A percentile compares a stretch with the other conserved stretches of the same genome.
phyloP scores from a whole-genome alignment of 2,113 vertebrate genomes.

The Heloderma charlesbogerti region DNA sequence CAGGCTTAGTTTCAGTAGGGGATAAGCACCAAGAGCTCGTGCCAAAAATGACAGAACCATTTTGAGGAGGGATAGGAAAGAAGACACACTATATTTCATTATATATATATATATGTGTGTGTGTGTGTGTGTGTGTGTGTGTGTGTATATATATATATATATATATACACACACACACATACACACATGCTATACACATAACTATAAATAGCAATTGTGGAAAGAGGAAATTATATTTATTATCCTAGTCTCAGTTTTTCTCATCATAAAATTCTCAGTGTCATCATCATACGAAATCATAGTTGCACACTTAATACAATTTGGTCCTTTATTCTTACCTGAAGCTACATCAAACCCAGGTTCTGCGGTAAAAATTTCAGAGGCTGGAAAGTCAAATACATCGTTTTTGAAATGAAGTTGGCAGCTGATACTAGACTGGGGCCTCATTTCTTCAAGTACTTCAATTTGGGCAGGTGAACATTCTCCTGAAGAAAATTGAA shows the following conservation, averaged over 20 bases:
- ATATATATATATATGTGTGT: too few relatives aligned
- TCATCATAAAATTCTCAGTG: neutral
- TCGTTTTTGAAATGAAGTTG: slow-evolving; percentile 84
- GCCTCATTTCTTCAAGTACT: slow-evolving; percentile 80
- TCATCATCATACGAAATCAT: neutral
- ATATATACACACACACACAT: too few relatives aligned
- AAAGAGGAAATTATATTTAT: neutral
- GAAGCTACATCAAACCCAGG: slow-evolving; percentile 82
- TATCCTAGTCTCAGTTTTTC: neutral
- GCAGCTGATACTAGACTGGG: slow-evolving; percentile 86
- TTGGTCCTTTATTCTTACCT: slow-evolving; percentile 73
- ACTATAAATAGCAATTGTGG: too few relatives aligned
- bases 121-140: too few relatives aligned
- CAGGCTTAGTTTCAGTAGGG: too few relatives aligned
- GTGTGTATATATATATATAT: too few relatives aligned
- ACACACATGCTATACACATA: too few relatives aligned
- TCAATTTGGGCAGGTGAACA: slow-evolving; percentile 85
- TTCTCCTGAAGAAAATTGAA: slow-evolving; percentile 75
- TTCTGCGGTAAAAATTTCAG: slow-evolving; percentile 82
- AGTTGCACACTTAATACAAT: neutral
- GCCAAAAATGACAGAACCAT: too few relatives aligned
- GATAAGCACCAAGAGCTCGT: too few relatives aligned
- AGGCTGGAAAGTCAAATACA: slow-evolving; percentile 81
- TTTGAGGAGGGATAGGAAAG: too few relatives aligned
- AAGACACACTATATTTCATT: neutral